Conservation (phyloP, 2,888 invertebrate genomes). For the Agonopterix alstromeriana region DNA sequence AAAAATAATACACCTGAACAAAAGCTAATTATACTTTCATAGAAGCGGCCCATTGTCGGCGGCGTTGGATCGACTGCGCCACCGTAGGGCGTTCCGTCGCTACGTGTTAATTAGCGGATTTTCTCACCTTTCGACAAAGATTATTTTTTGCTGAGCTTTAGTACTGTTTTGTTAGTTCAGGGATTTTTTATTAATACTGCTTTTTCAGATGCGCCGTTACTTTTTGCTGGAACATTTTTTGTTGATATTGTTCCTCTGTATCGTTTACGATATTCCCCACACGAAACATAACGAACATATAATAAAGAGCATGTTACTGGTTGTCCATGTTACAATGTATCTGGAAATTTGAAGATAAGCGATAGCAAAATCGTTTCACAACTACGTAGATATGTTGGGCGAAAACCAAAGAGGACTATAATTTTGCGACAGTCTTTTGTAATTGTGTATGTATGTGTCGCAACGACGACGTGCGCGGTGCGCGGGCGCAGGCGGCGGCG, state of each 20-base stretch:
- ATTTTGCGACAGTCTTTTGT: no score
- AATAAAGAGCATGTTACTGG: no score
- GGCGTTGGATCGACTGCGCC: conserved; percentile 27
- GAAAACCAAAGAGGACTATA: no score
- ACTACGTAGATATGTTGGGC: no score
- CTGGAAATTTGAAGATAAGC: no score
- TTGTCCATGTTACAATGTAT: no score
- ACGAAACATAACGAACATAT: no score
- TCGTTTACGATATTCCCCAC: no score
- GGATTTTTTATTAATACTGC: conserved; percentile 27
- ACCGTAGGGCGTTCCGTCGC: conserved; percentile 25
- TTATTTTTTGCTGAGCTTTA: conserved; percentile 35
- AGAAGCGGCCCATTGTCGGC: conserved; percentile 37
- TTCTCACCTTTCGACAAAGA: conserved; percentile 67
- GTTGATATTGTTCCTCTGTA: background rate
- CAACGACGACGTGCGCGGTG: background rate
- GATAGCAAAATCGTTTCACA: no score
- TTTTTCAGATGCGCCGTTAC: conserved; percentile 9
- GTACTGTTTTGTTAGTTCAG: conserved; percentile 27
- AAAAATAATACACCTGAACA: conserved; percentile 62
- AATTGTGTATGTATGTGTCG: background rate
- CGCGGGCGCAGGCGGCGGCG: conserved; percentile 12
- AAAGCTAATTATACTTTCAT: conserved; percentile 66
- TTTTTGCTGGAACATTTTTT: background rate
- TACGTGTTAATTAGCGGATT: conserved; percentile 65